Evolutionary conservation across 2,888 invertebrate species (phyloP).

Genomic region (Malacosoma neustria): DNA sequence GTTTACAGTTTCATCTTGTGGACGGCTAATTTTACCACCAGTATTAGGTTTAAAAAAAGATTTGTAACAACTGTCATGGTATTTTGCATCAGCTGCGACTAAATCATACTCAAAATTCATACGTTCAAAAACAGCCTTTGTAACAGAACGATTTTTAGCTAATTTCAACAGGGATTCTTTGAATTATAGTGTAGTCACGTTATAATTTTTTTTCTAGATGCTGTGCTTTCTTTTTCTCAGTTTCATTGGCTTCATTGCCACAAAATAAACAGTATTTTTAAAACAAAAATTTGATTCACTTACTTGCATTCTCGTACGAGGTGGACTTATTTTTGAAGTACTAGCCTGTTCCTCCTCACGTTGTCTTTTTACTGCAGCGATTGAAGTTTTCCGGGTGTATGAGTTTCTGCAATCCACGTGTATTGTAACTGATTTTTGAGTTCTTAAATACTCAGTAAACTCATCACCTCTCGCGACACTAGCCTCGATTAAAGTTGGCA

Average conservation of each 20-base stretch:
- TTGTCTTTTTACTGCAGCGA: constrained; percentile 8
- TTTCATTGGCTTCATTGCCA: not conserved
- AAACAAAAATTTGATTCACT: not conserved
- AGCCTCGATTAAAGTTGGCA: constrained; percentile 9
- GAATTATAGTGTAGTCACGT: not conserved
- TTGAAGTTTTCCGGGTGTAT: constrained; percentile 3
- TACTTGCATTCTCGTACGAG: not conserved
- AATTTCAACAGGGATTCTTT: constrained; percentile 1
- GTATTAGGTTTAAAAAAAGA: not conserved
- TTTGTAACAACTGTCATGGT: not conserved
- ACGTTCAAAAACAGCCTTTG: too few species aligned
- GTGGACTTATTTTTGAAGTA: constrained; percentile 7
- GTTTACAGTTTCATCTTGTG: too few species aligned
- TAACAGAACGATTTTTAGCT: constrained; percentile 8
- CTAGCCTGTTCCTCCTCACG: constrained; percentile 9
- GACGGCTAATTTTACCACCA: too few species aligned
- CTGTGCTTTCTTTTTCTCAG: not conserved
- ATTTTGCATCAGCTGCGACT: constrained; percentile 1
- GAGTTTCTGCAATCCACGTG: constrained; percentile 9
- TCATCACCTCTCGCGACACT: constrained; percentile 9
- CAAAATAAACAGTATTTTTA: not conserved
- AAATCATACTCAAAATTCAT: constrained; percentile 1
- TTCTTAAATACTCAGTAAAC: constrained; percentile 6
- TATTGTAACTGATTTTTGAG: constrained; percentile 9
- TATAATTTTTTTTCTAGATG: not conserved